Conservation (phyloP, 2,113 vertebrate genomes). For the Sceloporus undulatus region DNA sequence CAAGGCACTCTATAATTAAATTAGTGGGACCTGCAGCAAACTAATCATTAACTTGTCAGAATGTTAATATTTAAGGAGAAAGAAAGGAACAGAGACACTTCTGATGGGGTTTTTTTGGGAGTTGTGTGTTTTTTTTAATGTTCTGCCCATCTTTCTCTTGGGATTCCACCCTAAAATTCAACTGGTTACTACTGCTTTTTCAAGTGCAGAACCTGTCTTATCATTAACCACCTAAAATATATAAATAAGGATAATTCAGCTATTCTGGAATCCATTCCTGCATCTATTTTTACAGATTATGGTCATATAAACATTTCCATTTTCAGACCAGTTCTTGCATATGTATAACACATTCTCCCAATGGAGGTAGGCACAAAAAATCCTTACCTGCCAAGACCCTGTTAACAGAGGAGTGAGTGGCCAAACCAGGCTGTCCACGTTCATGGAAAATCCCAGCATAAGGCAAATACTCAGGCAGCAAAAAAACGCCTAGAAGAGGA, state of each 20-base stretch:
- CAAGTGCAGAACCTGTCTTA: slow-evolving; percentile 10
- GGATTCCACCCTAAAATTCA: slow-evolving; percentile 19
- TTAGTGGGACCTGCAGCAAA: slow-evolving; percentile 73
- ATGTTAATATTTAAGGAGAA: slow-evolving; percentile 47
- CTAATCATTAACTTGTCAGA: slow-evolving; percentile 75
- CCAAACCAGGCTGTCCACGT: slow-evolving; percentile 94
- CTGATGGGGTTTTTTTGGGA: slow-evolving; percentile 37
- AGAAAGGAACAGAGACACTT: slow-evolving; percentile 62
- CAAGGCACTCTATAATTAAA: slow-evolving; percentile 77
- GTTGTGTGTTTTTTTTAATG: slow-evolving; percentile 50
- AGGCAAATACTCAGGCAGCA: slow-evolving; percentile 97
- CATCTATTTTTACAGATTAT: not conserved
- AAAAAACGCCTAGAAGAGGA: slow-evolving; percentile 87
- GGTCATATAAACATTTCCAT: not conserved
- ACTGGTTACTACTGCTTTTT: not conserved
- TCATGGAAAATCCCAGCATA: slow-evolving; percentile 99
- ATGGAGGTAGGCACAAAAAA: not conserved
- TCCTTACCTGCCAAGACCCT: slow-evolving; percentile 93
- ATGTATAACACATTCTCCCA: not conserved
- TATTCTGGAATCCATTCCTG: not conserved
- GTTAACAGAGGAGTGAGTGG: slow-evolving; percentile 98
- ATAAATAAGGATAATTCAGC: not conserved
- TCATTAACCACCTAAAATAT: slow-evolving; percentile 24
- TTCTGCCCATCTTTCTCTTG: slow-evolving; percentile 19
- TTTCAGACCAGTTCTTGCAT: not conserved